Conservation (phyloP, 2,888 invertebrate species). For the Macaria notata region DNA sequence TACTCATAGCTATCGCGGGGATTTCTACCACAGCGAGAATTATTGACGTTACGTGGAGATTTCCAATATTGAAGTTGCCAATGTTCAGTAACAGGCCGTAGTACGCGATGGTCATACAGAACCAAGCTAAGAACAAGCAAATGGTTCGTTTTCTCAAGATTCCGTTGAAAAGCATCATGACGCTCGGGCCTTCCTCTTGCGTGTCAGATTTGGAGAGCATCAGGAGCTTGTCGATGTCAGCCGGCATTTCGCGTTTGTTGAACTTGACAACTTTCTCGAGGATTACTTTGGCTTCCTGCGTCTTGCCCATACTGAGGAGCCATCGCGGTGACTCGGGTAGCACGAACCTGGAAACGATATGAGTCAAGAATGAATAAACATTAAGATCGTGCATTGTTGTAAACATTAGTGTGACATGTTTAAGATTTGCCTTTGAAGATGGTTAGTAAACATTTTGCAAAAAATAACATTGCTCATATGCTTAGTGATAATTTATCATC, state of each 20-base stretch:
- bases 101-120: slow-evolving; percentile 89
- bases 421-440: too few species aligned
- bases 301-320: slow-evolving; percentile 87
- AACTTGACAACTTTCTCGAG: slow-evolving; percentile 85
- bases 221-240: slow-evolving; percentile 86
- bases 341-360: slow-evolving; percentile 82
- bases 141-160: slow-evolving; percentile 85
- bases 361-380: background rate
- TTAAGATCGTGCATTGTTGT: too few species aligned
- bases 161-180: slow-evolving; percentile 86
- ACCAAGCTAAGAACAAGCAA: slow-evolving; percentile 88
- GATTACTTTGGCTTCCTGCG: slow-evolving; percentile 86
- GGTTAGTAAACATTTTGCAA: too few species aligned
- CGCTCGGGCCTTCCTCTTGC: slow-evolving; percentile 75
- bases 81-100: slow-evolving; percentile 89
- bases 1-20: slow-evolving; percentile 89
- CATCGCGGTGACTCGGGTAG: slow-evolving; percentile 92
- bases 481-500: too few species aligned
- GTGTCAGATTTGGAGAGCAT: slow-evolving; percentile 74
- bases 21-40: slow-evolving; percentile 89
- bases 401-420: too few species aligned
- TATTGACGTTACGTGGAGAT: slow-evolving; percentile 88
- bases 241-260: slow-evolving; percentile 85
- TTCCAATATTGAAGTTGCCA: slow-evolving; percentile 87
- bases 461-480: too few species aligned